Evolutionary conservation across 1,140 invertebrate species (phyloP).

Genomic region (Heliconius hermathena): DNA sequence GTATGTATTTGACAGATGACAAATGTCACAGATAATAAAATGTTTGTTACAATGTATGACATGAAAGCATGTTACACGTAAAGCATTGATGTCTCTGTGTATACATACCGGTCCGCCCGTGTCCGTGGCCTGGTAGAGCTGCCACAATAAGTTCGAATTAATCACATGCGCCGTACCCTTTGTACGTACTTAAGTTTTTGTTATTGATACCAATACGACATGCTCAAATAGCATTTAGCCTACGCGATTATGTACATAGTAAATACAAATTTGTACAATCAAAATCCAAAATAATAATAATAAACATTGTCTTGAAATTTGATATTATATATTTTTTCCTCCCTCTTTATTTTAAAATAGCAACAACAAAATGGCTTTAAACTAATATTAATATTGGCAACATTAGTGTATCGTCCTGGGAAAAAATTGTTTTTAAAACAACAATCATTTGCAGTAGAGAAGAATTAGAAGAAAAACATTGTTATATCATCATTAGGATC

Average conservation of each 20-base stretch:
- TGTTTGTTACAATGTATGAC: constrained; percentile 10
- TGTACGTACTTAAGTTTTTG: constrained; percentile 33
- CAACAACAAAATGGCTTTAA: not conserved
- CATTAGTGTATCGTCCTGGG: no score
- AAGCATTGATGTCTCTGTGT: constrained; percentile 35
- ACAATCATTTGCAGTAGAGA: no score
- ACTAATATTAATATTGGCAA: no score
- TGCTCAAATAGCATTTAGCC: constrained; percentile 4
- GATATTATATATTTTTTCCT: no score
- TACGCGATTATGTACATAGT: not conserved
- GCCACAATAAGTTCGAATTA: constrained; percentile 76
- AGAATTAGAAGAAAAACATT: no score
- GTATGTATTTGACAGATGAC: constrained; percentile 8
- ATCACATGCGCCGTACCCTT: constrained; percentile 60
- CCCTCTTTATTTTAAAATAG: not conserved
- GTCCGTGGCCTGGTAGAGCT: constrained; percentile 80
- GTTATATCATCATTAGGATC: no score
- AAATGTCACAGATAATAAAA: not conserved
- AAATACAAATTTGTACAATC: not conserved
- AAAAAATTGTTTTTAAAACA: no score
- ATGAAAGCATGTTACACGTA: constrained; percentile 36
- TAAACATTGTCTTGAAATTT: no score
- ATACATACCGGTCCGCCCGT: constrained; percentile 74
- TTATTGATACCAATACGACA: not conserved
- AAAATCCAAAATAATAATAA: no score